Base-by-base conservation (phyloP, 2,113 vertebrate species). In the Gobiocypris rarus region DNA sequence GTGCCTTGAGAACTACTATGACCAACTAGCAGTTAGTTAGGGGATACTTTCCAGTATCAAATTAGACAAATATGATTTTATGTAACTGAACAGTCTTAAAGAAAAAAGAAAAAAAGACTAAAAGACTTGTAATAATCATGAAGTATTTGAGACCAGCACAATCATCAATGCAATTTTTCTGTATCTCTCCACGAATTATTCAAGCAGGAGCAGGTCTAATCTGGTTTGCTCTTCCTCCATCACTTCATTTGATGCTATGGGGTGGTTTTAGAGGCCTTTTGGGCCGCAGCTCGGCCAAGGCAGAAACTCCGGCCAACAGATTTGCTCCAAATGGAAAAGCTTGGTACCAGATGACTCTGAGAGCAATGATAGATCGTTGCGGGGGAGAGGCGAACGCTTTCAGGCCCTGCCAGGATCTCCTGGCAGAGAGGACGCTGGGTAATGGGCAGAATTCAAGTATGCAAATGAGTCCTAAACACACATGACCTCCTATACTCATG, bases 301-400 rank as follows among this genome's bases (percentile, higher is more conserved):
- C 14, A 61, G 56, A 45, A 78, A 61, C 76, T 78, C 56, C 4
- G 3, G 76, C 76, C 76, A 78, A 43, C 34, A 78, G 56, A 78
- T 78, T 78, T 78, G 76, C 61, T 78, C 56, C 76, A 78, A 78
- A 78, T 78, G 76, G 56, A 61, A 78, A 78, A 59, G 41, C 76
- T 61, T 17, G 22, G 76, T 61, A 78, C n/a, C 56, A 61, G 76
- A 78, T 61, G 76, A 78, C 56, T 61, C 56, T 17, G 38, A 26
- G 56, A 78, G 76, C n/a, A 61, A 45, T 78, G 75, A 78, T 78
- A 78, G 54, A 78, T 78, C 38, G 2, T 45, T 78, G 54, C 3
- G n/a, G 38, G 19, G 76, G 56, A 78, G 56, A 78, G 1, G 56
- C 4, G 15, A 6, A 14, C 0, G 14, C 56, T 78, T 78, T 78